Evolutionary conservation across 1,140 invertebrate species (phyloP).

Genomic region (Drosophila tsacasi): DNA sequence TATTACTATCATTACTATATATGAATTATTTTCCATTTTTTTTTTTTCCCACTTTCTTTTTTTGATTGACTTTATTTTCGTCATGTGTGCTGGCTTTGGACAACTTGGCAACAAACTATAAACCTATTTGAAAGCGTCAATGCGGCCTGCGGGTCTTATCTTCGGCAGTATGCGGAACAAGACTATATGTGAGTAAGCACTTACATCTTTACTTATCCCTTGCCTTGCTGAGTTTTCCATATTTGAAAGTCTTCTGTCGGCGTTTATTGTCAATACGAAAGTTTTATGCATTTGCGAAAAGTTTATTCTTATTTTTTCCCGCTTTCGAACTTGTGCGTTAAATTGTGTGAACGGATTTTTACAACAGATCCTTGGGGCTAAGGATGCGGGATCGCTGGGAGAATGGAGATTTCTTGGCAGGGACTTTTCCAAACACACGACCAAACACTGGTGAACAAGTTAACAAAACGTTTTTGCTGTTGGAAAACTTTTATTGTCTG

Average conservation of each 20-base stretch:
- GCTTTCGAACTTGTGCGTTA: conserved; percentile 51
- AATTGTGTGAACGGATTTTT: conserved; percentile 73
- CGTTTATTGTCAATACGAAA: conserved; percentile 81
- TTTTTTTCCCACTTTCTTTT: neutral
- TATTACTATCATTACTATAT: too few species aligned
- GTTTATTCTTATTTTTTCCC: conserved; percentile 47
- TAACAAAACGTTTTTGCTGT: conserved; percentile 72
- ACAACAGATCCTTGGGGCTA: conserved; percentile 53
- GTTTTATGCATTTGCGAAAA: conserved; percentile 73
- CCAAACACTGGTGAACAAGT: conserved; percentile 63
- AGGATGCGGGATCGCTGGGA: conserved; percentile 37
- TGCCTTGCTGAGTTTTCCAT: conserved; percentile 38
- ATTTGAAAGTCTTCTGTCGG: conserved; percentile 39
- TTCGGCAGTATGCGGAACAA: neutral
- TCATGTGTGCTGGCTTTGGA: neutral
- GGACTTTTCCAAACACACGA: conserved; percentile 33
- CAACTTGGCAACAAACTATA: conserved; percentile 65
- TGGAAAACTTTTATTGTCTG: conserved; percentile 56
- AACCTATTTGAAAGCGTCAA: conserved; percentile 50
- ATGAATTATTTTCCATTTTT: too few species aligned
- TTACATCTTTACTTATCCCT: neutral
- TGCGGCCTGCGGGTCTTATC: conserved; percentile 68
- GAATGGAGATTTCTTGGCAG: conserved; percentile 29
- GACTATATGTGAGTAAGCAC: conserved; percentile 42
- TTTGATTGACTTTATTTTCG: neutral